phyloP scores from a whole-genome alignment of 1,140 invertebrate genomes.

The Calephelis nemesis region DNA sequence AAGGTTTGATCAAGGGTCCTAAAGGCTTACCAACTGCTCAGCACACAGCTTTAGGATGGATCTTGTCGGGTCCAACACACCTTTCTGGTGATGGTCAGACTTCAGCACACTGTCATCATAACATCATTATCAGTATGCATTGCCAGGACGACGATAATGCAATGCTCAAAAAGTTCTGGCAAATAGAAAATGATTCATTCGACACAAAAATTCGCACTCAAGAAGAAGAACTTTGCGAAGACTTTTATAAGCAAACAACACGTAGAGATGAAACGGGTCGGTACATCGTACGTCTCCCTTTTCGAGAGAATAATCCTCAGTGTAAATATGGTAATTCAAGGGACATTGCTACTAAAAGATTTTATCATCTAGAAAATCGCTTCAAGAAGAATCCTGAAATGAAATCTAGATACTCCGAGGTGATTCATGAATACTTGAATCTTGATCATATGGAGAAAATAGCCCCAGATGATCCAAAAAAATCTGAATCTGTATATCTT shows the following conservation, averaged over 20 bases:
- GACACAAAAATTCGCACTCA: conserved; percentile 26
- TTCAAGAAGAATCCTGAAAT: conserved; percentile 23
- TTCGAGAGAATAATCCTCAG: conserved; percentile 22
- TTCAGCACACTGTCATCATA: too few species aligned
- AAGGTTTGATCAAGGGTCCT: too few species aligned
- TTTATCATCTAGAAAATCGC: conserved; percentile 22
- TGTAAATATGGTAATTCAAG: conserved; percentile 26
- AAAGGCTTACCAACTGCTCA: too few species aligned
- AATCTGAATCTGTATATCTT: conserved; percentile 11
- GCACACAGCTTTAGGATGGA: too few species aligned
- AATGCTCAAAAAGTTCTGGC: too few species aligned
- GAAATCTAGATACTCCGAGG: conserved; percentile 20
- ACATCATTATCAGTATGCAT: too few species aligned
- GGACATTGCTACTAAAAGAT: conserved; percentile 16
- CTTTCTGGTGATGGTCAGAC: too few species aligned
- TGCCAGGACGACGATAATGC: too few species aligned
- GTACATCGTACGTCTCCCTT: conserved; percentile 34
- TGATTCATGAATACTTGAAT: conserved; percentile 23
- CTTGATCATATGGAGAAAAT: conserved; percentile 21
- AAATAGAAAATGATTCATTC: too few species aligned
- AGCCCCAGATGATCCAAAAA: background rate
- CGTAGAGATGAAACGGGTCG: conserved; percentile 33
- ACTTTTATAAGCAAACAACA: conserved; percentile 30
- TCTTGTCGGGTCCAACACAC: too few species aligned
- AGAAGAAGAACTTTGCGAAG: conserved; percentile 39